Base-by-base conservation (phyloP, 2,888 invertebrate genomes). In the Diabrotica balteata region DNA sequence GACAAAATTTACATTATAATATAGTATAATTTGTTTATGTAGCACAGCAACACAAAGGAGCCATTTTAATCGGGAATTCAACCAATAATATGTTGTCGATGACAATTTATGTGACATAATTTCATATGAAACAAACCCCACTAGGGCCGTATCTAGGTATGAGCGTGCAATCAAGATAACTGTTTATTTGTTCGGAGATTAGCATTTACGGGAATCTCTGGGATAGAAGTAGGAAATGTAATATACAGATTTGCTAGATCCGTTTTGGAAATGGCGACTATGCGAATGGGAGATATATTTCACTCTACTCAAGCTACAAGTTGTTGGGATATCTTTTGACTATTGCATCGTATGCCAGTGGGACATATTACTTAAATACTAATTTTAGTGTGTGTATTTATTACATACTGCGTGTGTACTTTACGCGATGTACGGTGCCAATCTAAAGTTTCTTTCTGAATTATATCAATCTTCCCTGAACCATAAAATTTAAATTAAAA, bases 61-160 rank as follows among this genome's bases (percentile, higher is more conserved):
- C 63, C 63, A 63, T 71, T 69, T 67, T 65, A 59, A 49, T 67
- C 65, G 62, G 66, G 32, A 69, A 66, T 66, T 55, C 44, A 55
- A 43, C 49, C 63, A 50, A 59, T 60, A 66, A 67, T 65, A 65
- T 64, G 66, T 70, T 70, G 67, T 53, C 64, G 64, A 70, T 64
- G 59, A 59, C 64, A 65, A 67, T 70, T 69, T 64, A 70, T 70
- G 66, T 50, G 62, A 55, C 65, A 59, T 58, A 59, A 70, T 62
- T 51, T 67, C 64, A 64, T 61, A 67, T 54, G 43, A 58, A 65
- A 67, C 65, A 55, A 62, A 58, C 51, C 67, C 70, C 67, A 59
- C 59, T 70, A 46, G 52, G 57, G 59, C 52, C 53, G 59, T 70
- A 70, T 68, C 65, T 68, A 45, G 45, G 62, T 53, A 54, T 44